These are phyloP conservation scores for Pheosia gnoma DNA, from an alignment of 2,888 invertebrate species.

Conservation along the genomic window DNA sequence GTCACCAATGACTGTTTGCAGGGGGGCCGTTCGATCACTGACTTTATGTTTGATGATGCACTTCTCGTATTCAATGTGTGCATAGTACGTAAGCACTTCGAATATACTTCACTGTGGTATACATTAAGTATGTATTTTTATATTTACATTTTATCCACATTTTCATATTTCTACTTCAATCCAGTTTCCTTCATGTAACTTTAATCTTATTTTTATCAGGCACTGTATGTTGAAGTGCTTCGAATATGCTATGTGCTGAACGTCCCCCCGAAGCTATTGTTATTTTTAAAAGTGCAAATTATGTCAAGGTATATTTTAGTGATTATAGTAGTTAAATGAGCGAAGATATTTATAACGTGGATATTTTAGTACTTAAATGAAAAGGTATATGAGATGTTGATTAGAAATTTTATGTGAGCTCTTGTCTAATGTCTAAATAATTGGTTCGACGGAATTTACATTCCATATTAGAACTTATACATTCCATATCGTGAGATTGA, in stretches of 20 bases:
- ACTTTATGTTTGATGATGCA: constrained; percentile 61
- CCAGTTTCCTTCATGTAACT: constrained; percentile 39
- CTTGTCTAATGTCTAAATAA: constrained; percentile 41
- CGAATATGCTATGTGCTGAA: constrained; percentile 76
- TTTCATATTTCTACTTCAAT: constrained; percentile 6
- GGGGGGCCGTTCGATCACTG: constrained; percentile 78
- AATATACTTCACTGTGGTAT: constrained; percentile 55
- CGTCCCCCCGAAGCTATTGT: constrained; percentile 80
- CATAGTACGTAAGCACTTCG: constrained; percentile 73
- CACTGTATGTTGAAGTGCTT: constrained; percentile 69
- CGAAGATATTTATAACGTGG: constrained; percentile 71
- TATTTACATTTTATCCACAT: constrained; percentile 11
- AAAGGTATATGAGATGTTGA: constrained; percentile 59
- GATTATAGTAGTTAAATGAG: constrained; percentile 70
- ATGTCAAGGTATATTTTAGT: constrained; percentile 73
- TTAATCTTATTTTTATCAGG: constrained; percentile 30
- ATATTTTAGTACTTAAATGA: constrained; percentile 78
- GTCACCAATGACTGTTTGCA: constrained; percentile 90
- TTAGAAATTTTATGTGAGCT: constrained; percentile 41
- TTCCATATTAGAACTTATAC: constrained; percentile 65
- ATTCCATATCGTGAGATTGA: constrained; percentile 67
- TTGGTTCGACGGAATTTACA: constrained; percentile 48
- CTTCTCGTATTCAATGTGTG: constrained; percentile 60
- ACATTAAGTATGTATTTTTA: constrained; percentile 9
- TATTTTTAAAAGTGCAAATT: constrained; percentile 77